A percentile compares a stretch with the other conserved stretches of the same genome.
phyloP scores from a whole-genome alignment of 2,113 vertebrate genomes.

The Sigmodon hispidus region DNA sequence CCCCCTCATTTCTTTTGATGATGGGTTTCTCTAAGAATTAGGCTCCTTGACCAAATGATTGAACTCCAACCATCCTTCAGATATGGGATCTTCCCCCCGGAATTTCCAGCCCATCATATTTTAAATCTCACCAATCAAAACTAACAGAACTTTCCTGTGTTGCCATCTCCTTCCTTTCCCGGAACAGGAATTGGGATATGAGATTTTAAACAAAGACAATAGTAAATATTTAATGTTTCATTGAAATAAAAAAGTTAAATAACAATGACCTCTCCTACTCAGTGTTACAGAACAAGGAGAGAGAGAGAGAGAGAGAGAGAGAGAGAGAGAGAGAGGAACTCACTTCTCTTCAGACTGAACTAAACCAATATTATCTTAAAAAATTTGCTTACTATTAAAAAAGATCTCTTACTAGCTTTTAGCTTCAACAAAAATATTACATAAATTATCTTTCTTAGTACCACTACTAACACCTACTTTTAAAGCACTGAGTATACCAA shows the following conservation, averaged over 20 bases:
- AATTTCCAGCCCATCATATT: background rate
- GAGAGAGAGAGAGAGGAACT: background rate
- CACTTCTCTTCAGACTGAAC: background rate
- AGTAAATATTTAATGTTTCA: background rate
- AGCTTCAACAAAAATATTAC: conserved; percentile 20
- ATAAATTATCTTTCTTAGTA: background rate
- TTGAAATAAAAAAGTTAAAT: background rate
- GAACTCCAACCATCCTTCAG: background rate
- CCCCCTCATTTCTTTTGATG: background rate
- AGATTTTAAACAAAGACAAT: background rate
- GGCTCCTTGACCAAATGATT: background rate
- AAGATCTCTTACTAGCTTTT: background rate
- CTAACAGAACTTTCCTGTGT: background rate
- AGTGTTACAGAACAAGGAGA: background rate
- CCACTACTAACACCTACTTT: background rate
- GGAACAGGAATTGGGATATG: background rate
- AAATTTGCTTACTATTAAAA: background rate
- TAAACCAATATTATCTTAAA: conserved; percentile 9
- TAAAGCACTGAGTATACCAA: background rate
- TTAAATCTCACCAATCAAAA: background rate
- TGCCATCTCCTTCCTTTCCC: background rate
- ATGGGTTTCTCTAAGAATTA: background rate
- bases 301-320: background rate
- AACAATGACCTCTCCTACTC: background rate
- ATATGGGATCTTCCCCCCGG: background rate